Evolutionary conservation across 2,888 invertebrate genomes (phyloP), one percentile per base, ranked within the genome.

Genomic region (Liodrosophila aerea): DNA sequence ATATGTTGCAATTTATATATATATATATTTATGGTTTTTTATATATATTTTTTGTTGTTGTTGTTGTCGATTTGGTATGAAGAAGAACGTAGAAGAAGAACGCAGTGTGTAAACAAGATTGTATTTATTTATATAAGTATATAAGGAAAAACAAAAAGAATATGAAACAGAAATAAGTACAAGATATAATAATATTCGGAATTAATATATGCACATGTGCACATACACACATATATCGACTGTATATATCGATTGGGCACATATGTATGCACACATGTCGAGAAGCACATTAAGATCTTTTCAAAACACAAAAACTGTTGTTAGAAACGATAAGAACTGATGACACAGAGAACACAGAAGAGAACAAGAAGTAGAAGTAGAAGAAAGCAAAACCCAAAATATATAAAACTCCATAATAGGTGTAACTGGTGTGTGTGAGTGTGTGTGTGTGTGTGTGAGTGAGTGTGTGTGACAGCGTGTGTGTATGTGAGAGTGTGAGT

Each of bases 21-120:
- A 40, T 53, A 44, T 49, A 49, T 58, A 16, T 22, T 57, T 31
- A 40, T 59, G 49, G 40, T 52, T 49, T 51, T 49, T 72, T 39
- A 16, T 53, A 27, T 50, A 12, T 13, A 22, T 34, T 15, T 18
- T 47, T 27, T 27, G 34, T 62, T 58, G 45, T 71, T 64, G 66
- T 72, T 76, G 66, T 72, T 71, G 69, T 71, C 66, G 61, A 69
- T 73, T 78, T 82, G 71, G 73, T 78, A 77, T 77, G 77, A 77
- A 77, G 77, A 81, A 76, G 81, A 76, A 81, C 82, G 77, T 82
- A 82, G 77, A 76, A 82, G 82, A 77, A 77, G 77, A 77, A 82
- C 77, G 82, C 76, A 77, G 77, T 78, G 77, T 82, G 76, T 70
- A 82, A 80, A 76, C 73, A 76, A 84, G 73, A 74, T 78, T 60